These are phyloP conservation scores for Delia radicum DNA, from an alignment of 1,140 invertebrate species.

Conservation along the genomic window DNA sequence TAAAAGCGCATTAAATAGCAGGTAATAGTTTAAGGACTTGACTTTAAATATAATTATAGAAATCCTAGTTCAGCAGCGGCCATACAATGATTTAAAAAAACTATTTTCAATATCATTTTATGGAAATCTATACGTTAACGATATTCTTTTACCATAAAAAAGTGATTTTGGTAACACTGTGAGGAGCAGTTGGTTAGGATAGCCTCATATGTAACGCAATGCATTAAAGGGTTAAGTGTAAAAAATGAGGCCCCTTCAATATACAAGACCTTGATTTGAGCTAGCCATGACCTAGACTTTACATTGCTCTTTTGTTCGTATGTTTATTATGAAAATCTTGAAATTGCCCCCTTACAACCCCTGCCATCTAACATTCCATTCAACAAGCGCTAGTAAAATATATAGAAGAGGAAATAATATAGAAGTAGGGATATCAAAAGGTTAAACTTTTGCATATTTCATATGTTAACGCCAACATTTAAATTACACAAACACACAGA, in stretches of 20 bases:
- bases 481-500: conserved; percentile 36
- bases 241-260: background rate
- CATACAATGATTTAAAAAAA: no score
- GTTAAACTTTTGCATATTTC: conserved; percentile 45
- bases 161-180: no score
- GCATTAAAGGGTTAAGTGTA: no score
- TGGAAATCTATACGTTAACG: no score
- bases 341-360: background rate
- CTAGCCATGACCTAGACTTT: background rate
- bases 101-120: no score
- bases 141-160: no score
- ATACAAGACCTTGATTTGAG: background rate
- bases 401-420: background rate
- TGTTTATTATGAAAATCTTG: background rate
- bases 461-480: conserved; percentile 54
- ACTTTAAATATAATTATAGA: no score
- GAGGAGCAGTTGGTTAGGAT: no score
- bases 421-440: conserved; percentile 15
- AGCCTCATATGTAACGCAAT: background rate
- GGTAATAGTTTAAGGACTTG: no score
- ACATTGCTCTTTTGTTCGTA: background rate
- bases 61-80: no score
- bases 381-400: background rate
- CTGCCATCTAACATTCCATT: background rate
- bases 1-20: no score